These are phyloP conservation scores for Mycetomoellerius zeteki DNA, from an alignment of 1,140 invertebrate genomes.

Conservation along the genomic window DNA sequence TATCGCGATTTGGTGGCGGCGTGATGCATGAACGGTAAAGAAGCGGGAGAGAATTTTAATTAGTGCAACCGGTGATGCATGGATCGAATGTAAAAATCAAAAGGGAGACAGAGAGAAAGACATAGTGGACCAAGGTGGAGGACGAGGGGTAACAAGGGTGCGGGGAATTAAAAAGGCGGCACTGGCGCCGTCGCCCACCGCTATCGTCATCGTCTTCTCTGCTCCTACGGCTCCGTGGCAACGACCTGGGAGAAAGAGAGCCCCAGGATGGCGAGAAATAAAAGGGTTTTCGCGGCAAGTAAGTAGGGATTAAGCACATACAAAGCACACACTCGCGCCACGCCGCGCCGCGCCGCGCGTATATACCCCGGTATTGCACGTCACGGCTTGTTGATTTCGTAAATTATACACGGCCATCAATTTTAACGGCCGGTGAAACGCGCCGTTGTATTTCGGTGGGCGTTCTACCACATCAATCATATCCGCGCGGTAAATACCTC, in stretches of 20 bases:
- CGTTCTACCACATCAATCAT: conserved; percentile 84
- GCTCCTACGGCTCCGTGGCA: conserved; percentile 19
- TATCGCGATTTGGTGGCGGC: not conserved
- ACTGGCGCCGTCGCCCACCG: conserved; percentile 26
- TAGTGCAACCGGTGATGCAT: conserved; percentile 20
- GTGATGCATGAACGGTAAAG: conserved; percentile 17
- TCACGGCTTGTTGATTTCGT: conserved; percentile 85
- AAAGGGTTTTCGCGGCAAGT: conserved; percentile 78
- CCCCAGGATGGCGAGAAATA: conserved; percentile 76
- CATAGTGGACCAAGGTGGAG: not conserved
- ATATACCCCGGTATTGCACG: conserved; percentile 77
- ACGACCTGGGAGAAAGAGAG: conserved; percentile 35
- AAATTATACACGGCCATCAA: conserved; percentile 85
- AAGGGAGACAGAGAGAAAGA: conserved; percentile 37
- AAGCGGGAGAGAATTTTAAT: conserved; percentile 41
- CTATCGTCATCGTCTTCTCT: conserved; percentile 18
- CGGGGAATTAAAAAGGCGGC: conserved; percentile 73
- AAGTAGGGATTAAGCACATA: conserved; percentile 79
- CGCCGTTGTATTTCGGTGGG: conserved; percentile 83
- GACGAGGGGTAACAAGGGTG: not conserved
- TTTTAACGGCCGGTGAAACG: conserved; percentile 82
- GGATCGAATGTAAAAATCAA: conserved; percentile 43
- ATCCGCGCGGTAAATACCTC: conserved; percentile 81
- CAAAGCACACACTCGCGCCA: conserved; percentile 68
- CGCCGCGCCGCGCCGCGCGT: conserved; percentile 13